phyloP scores from a whole-genome alignment of 2,113 vertebrate genomes.

The Lagenorhynchus albirostris region DNA sequence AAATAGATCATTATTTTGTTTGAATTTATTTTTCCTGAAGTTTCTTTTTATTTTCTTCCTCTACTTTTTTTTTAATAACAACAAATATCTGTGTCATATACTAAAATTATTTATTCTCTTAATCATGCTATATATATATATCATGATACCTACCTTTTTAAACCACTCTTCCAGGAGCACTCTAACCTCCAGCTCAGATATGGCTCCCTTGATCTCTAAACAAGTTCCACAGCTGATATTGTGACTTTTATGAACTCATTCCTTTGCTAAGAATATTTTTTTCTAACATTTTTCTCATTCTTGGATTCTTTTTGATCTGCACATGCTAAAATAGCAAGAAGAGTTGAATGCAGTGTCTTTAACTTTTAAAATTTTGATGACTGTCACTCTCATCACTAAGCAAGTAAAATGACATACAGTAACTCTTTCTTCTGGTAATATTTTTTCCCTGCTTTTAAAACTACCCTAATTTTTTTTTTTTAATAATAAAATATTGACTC shows the following conservation, averaged over 20 bases:
- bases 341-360: neutral
- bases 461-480: neutral
- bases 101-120: neutral
- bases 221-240: neutral
- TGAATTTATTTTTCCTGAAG: neutral
- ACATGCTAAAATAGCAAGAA: neutral
- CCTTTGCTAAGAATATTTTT: neutral
- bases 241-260: neutral
- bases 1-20: neutral
- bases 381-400: neutral
- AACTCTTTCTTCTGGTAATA: neutral
- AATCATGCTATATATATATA: too few relatives aligned
- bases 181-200: neutral
- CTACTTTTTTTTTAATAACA: neutral
- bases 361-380: neutral
- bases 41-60: neutral
- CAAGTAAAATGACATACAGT: neutral
- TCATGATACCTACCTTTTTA: neutral
- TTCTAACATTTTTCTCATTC: neutral
- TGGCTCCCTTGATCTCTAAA: neutral
- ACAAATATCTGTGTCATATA: neutral
- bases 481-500: neutral
- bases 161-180: neutral
- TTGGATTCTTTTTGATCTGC: neutral
- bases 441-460: neutral